phyloP scores from a whole-genome alignment of 1,140 invertebrate genomes.

The Scaptomyza pallida region DNA sequence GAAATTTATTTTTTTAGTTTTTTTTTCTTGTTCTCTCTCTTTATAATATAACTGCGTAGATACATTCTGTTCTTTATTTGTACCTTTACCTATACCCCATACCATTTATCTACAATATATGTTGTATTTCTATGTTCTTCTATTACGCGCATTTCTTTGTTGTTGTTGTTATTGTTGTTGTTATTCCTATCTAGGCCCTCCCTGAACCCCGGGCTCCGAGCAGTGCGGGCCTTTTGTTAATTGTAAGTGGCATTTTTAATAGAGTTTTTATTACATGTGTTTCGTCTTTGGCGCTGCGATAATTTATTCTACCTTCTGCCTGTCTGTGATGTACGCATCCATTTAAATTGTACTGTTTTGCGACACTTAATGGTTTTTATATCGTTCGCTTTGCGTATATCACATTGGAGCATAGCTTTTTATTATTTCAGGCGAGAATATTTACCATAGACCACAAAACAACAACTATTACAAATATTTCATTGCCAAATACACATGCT shows the following conservation, averaged over 20 bases:
- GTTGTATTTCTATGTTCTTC: slow-evolving; percentile 12
- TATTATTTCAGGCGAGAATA: no score
- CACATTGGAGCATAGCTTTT: slow-evolving; percentile 39
- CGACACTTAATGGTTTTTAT: slow-evolving; percentile 54
- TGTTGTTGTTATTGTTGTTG: slow-evolving; percentile 4
- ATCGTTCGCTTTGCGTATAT: slow-evolving; percentile 44
- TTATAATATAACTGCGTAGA: slow-evolving; percentile 73
- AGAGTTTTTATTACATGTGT: slow-evolving; percentile 57
- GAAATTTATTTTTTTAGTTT: no score
- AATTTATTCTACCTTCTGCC: slow-evolving; percentile 54
- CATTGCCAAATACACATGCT: no score
- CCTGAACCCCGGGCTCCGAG: slow-evolving; percentile 35
- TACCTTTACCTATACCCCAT: neutral
- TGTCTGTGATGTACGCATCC: slow-evolving; percentile 32
- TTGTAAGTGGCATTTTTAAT: slow-evolving; percentile 74
- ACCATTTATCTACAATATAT: neutral
- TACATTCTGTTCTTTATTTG: slow-evolving; percentile 47
- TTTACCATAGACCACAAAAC: slow-evolving; percentile 6
- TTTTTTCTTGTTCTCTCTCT: no score
- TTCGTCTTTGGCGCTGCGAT: slow-evolving; percentile 43
- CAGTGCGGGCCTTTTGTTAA: slow-evolving; percentile 65
- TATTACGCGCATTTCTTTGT: slow-evolving; percentile 18
- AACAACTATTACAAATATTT: slow-evolving; percentile 31
- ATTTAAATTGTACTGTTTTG: slow-evolving; percentile 59
- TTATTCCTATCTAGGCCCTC: slow-evolving; percentile 34